Conservation (phyloP, 2,113 vertebrate species). For the Salvelinus sp. region DNA sequence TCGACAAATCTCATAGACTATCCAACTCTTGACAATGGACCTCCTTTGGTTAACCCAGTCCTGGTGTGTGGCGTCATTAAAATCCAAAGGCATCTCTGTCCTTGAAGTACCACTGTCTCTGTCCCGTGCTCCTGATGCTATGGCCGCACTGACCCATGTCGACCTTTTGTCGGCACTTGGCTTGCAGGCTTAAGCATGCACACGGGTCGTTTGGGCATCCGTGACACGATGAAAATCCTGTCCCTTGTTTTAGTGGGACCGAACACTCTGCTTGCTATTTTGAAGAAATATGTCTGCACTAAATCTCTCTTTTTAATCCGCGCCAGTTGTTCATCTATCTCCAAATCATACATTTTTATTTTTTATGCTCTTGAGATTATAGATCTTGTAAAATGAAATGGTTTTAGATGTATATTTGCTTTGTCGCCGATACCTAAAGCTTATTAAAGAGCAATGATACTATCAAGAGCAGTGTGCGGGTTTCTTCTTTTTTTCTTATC, state of each 20-base stretch:
- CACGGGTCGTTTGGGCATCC: not conserved
- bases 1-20: constrained; percentile 29
- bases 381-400: not conserved
- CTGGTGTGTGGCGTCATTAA: not conserved
- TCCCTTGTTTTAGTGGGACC: constrained; percentile 8
- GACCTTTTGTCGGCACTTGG: not conserved
- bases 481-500: too few species aligned
- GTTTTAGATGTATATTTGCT: too few species aligned
- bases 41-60: constrained; percentile 34
- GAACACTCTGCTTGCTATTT: constrained; percentile 16
- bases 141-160: not conserved
- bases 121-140: not conserved
- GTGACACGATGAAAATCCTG: constrained; percentile 11
- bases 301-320: constrained; percentile 34
- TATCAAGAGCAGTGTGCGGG: too few species aligned
- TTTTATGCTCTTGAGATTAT: not conserved
- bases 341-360: not conserved
- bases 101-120: not conserved
- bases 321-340: constrained; percentile 21
- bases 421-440: too few species aligned
- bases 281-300: constrained; percentile 22
- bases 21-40: constrained; percentile 27
- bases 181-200: not conserved
- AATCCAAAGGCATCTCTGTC: not conserved
- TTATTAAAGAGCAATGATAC: too few species aligned